Base-by-base conservation (phyloP, 2,888 invertebrate genomes). In the Tipula unca region DNA sequence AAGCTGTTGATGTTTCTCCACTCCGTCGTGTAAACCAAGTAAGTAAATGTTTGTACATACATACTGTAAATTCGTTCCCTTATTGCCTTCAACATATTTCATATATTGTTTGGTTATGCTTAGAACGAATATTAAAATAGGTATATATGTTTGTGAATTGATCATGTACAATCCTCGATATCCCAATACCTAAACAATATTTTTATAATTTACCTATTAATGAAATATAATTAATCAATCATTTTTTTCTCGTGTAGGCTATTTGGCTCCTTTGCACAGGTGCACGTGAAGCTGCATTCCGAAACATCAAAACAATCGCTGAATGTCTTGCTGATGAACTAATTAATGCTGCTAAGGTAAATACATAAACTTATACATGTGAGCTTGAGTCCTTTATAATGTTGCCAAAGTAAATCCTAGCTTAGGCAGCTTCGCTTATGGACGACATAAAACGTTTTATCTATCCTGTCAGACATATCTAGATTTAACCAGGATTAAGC, bases 291-390 rank as follows among this genome's bases (percentile, higher is more conserved):
- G 98, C 99, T 87, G 97, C 99, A 85, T 99, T 99, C 95, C 95
- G 99, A 90, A 99, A 99, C 93, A 99, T 99, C 91, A 99, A 99
- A 92, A 99, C 99, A 85, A 99, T 99, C 90, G 99, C 99, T 87
- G 99, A 99, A 92, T 99, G 99, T 92, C 94, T 99, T 89, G 99
- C 99, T 90, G 99, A 99, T 93, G 99, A 99, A 92, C 95, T 99
- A 86, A 99, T 99, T 91, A 99, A 99, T 90, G 99, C 99, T 88
- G 99, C 99, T 85, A 99, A 99, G 95, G 95, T 95, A 90, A 86
- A 86, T 87, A 32, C 0, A 83, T 32, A 20, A 25, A n/a, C n/a
- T 83, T 29, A 10, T 29, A 35, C 20, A 32, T 14, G 5, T 32
- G 3, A 32, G 32, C 10, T n/a, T 48, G n/a, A 29, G 90, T 90